phyloP scores from a whole-genome alignment of 2,113 vertebrate genomes.

The Hassar affinis region DNA sequence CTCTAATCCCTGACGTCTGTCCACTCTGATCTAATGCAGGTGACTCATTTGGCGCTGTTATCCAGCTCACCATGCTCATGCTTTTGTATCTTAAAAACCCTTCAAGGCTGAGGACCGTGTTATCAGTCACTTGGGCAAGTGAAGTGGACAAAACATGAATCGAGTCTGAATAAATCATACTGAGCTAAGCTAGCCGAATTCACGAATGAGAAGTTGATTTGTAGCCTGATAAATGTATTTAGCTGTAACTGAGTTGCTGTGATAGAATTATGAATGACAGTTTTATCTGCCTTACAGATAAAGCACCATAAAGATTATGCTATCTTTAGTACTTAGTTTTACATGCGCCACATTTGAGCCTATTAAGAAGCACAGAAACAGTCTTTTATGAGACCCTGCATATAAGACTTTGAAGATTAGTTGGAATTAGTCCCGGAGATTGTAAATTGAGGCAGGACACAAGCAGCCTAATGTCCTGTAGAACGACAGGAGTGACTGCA shows the following conservation, averaged over 20 bases:
- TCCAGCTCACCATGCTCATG: not conserved
- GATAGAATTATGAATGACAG: not conserved
- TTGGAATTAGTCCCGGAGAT: not conserved
- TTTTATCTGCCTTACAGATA: not conserved
- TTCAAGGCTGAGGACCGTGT: not conserved
- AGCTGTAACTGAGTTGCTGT: not conserved
- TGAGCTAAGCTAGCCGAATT: not conserved
- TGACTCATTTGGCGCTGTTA: not conserved
- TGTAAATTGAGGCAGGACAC: slow-evolving; percentile 5
- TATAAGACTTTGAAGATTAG: slow-evolving; percentile 1
- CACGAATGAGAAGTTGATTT: not conserved
- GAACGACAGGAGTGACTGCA: not conserved
- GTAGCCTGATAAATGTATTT: not conserved
- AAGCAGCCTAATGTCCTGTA: not conserved
- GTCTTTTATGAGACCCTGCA: not conserved
- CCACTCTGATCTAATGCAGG: not conserved
- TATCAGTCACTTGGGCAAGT: slow-evolving; percentile 1
- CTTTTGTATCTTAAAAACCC: not conserved
- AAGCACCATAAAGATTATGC: not conserved
- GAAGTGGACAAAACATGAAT: not conserved
- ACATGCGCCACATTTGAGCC: not conserved
- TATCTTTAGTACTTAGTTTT: not conserved
- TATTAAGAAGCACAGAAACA: not conserved
- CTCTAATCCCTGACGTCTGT: not conserved
- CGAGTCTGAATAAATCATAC: not conserved